phyloP scores from a whole-genome alignment of 2,113 vertebrate genomes.

The Entelurus aequoreus region DNA sequence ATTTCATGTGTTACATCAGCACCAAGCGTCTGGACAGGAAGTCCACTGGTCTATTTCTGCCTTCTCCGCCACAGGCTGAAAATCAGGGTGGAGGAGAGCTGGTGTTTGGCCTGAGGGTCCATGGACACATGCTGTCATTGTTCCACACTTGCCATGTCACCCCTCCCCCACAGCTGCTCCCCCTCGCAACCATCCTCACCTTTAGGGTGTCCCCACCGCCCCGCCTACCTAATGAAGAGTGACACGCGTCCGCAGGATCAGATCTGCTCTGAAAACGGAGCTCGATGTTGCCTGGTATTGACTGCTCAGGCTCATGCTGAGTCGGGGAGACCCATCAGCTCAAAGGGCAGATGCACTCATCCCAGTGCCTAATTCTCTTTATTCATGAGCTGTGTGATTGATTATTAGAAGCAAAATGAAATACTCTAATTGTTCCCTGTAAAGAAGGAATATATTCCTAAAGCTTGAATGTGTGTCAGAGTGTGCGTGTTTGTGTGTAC shows the following conservation, averaged over 20 bases:
- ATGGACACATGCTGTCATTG: constrained; percentile 71
- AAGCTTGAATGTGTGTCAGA: constrained; percentile 11
- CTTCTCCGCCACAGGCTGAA: constrained; percentile 42
- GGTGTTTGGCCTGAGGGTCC: constrained; percentile 70
- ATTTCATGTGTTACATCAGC: constrained; percentile 56
- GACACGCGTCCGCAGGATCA: constrained; percentile 68
- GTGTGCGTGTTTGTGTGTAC: constrained; percentile 5
- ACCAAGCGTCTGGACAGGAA: constrained; percentile 38
- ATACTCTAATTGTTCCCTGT: constrained; percentile 66
- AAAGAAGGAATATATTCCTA: constrained; percentile 54
- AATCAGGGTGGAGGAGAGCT: constrained; percentile 68
- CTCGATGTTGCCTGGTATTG: constrained; percentile 58
- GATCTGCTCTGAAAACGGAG: constrained; percentile 58
- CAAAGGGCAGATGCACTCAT: constrained; percentile 64
- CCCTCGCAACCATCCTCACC: constrained; percentile 54
- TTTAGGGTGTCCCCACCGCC: constrained; percentile 59
- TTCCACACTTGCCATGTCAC: constrained; percentile 67
- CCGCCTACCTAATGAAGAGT: constrained; percentile 73
- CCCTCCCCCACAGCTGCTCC: constrained; percentile 10
- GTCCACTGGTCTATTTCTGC: constrained; percentile 62
- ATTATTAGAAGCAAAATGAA: constrained; percentile 70
- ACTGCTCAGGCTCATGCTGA: constrained; percentile 56
- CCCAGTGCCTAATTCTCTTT: constrained; percentile 69
- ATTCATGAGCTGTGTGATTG: constrained; percentile 74
- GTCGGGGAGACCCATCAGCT: constrained; percentile 47